Evolutionary conservation across 2,113 vertebrate species (phyloP), one percentile per base, ranked within the genome.

Genomic region (Chloroceryle aenea): DNA sequence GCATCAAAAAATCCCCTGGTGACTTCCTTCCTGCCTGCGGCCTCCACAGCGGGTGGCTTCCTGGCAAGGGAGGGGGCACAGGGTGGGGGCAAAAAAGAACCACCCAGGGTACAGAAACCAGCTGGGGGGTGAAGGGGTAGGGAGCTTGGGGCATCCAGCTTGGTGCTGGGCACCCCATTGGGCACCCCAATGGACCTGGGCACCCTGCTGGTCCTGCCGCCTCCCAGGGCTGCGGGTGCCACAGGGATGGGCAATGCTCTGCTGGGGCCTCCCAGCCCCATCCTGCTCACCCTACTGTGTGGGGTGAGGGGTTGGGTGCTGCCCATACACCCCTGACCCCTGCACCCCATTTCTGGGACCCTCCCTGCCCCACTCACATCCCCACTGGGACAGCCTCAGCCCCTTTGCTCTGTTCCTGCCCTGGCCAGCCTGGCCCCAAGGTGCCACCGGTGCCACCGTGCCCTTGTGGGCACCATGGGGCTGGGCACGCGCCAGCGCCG

Each of bases 21-120:
- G 63, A 90, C 89, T 97, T 97, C 96, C 96, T 97, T 97, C 96
- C 96, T 97, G 91, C 96, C 66, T 18, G 1, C 32, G 36, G 67
- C 66, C 30, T 67, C 71, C 13, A 0, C 38, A 1, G 42, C 3
- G 3, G 17, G 66, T 1, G 34, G 90, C 89, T 97, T 97, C 96
- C 96, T 92, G 95, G 43, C 6, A 1, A 38, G 38, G 66, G 58
- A 26, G 58, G 74, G 48, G 59, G 38, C 14, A 14, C 6, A 4
- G 68, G 50, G 29, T 1, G 9, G 19, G 38, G 34, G 12, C 45
- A 48, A 26, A 45, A 29, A 59, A 42, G 30, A 32, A 26, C 20
- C 79, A 14, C 50, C 47, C 38, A 3, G 23, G 30, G 36, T 5
- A 40, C 52, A 18, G 36, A 27, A 27, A 17, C 1, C 5, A 6